A percentile compares a stretch with the other conserved stretches of the same genome.
phyloP scores from a whole-genome alignment of 2,113 vertebrate species.

The Zosterops lateralis region DNA sequence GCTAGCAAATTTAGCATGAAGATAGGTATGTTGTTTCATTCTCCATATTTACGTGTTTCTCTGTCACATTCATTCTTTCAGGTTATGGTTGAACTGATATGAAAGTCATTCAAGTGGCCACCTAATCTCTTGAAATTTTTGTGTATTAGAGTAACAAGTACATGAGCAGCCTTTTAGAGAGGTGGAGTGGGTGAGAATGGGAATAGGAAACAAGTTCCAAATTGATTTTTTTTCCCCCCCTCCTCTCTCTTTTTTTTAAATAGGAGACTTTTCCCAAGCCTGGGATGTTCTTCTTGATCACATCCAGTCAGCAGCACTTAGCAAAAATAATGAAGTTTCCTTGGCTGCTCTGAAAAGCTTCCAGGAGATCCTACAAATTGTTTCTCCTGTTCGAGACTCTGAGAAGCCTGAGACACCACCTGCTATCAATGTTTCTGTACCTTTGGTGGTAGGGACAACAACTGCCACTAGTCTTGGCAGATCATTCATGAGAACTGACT shows the following conservation, averaged over 20 bases:
- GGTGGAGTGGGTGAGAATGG: background rate
- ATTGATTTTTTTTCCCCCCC: background rate
- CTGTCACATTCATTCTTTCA: background rate
- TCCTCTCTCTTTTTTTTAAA: background rate
- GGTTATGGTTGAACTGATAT: background rate
- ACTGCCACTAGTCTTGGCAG: conserved; percentile 84
- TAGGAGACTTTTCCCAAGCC: conserved; percentile 95
- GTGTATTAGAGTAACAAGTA: background rate
- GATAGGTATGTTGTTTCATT: background rate
- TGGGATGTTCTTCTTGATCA: conserved; percentile 98
- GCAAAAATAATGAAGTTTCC: conserved; percentile 98
- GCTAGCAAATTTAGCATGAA: background rate
- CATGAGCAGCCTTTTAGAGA: background rate
- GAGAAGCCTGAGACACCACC: conserved; percentile 85
- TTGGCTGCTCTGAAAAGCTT: conserved; percentile 97
- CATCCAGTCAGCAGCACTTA: conserved; percentile 96
- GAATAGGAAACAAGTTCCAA: background rate
- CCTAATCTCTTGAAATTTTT: background rate
- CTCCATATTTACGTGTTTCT: background rate
- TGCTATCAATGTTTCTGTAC: conserved; percentile 83
- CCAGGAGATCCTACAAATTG: conserved; percentile 97
- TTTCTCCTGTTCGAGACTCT: conserved; percentile 86
- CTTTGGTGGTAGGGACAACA: conserved; percentile 85
- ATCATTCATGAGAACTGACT: conserved; percentile 89
- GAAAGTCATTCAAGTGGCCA: background rate